Conservation (phyloP, 2,113 vertebrate species). For the Labeo catla region DNA sequence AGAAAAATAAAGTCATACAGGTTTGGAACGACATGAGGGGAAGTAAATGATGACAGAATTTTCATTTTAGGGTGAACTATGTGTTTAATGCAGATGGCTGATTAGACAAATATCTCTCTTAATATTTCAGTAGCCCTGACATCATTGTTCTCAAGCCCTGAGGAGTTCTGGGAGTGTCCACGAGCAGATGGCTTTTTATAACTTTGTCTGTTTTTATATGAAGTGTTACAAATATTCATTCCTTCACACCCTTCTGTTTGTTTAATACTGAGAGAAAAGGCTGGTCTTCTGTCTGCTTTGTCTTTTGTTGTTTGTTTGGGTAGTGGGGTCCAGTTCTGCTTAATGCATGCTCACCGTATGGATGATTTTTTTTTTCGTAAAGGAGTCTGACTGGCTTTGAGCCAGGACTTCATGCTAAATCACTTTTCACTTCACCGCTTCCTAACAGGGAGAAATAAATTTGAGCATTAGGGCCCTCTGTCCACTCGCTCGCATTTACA, state of each 20-base stretch:
- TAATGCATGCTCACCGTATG: slow-evolving; percentile 57
- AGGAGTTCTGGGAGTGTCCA: neutral
- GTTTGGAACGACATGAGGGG: neutral
- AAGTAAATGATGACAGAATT: neutral
- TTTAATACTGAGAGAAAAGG: slow-evolving; percentile 58
- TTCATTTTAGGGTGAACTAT: neutral
- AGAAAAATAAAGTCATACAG: neutral
- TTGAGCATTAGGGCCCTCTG: slow-evolving; percentile 55
- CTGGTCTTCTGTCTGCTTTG: slow-evolving; percentile 53
- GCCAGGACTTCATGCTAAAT: slow-evolving; percentile 66
- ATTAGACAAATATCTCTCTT: slow-evolving; percentile 26
- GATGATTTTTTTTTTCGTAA: slow-evolving; percentile 39
- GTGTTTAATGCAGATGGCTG: slow-evolving; percentile 21
- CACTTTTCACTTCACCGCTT: slow-evolving; percentile 65
- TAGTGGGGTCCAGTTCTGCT: slow-evolving; percentile 46
- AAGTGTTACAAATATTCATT: slow-evolving; percentile 62
- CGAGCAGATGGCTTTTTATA: slow-evolving; percentile 64
- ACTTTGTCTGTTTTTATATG: slow-evolving; percentile 63
- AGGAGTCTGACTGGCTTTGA: slow-evolving; percentile 51
- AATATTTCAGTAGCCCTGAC: slow-evolving; percentile 39
- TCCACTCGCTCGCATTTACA: slow-evolving; percentile 42
- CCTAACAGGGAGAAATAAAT: slow-evolving; percentile 64
- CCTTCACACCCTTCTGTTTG: slow-evolving; percentile 59
- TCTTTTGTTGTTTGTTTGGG: slow-evolving; percentile 49
- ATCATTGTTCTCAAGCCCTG: slow-evolving; percentile 3